phyloP scores from a whole-genome alignment of 2,797 vertebrate species.

The Cynopterus sphinx region DNA sequence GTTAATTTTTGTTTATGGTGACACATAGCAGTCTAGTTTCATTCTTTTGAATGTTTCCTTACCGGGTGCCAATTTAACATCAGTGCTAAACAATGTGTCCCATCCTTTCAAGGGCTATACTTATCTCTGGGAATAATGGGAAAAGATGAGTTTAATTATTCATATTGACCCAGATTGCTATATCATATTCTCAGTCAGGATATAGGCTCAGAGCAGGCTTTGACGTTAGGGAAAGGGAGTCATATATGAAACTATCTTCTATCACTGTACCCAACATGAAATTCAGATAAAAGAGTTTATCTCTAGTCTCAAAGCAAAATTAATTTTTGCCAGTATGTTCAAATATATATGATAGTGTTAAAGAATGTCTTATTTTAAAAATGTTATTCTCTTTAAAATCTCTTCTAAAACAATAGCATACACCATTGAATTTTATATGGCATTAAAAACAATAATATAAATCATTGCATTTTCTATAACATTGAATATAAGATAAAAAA shows the following conservation, averaged over 20 bases:
- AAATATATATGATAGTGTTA: background rate
- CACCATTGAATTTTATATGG: conserved; percentile 2
- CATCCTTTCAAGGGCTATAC: background rate
- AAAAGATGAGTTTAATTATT: background rate
- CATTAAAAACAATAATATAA: background rate
- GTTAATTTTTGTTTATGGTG: too few species aligned
- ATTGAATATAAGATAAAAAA: background rate
- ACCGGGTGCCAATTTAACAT: background rate
- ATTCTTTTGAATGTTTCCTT: too few species aligned
- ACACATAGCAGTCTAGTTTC: too few species aligned
- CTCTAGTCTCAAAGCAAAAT: background rate
- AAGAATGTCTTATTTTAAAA: conserved; percentile 23
- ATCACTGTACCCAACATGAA: background rate
- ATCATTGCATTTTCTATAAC: background rate
- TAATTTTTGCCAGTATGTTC: background rate
- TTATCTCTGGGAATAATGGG: background rate
- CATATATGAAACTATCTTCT: background rate
- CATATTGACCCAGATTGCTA: background rate
- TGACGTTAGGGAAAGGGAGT: background rate
- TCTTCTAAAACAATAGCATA: conserved; percentile 10
- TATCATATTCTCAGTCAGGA: background rate
- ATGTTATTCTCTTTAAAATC: conserved; percentile 5
- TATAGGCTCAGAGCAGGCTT: background rate
- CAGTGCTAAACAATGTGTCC: background rate
- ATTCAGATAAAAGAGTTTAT: background rate